Evolutionary conservation across 2,113 vertebrate genomes (phyloP).

Genomic region (Delphinapterus leucas): DNA sequence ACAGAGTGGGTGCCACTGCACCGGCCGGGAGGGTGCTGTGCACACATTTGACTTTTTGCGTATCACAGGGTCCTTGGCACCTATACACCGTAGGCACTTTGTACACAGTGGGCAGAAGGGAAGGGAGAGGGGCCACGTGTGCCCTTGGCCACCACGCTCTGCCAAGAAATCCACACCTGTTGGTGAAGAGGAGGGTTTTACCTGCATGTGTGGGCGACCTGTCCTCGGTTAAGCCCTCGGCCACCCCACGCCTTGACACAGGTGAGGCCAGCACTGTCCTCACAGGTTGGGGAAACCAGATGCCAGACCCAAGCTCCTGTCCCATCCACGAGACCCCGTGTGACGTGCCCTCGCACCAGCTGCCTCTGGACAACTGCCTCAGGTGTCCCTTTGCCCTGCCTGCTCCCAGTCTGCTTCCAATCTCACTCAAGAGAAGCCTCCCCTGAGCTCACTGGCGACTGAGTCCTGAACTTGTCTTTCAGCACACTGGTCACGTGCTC

Average conservation of each 20-base stretch:
- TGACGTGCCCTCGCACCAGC: not conserved
- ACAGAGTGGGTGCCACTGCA: not conserved
- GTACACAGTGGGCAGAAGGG: not conserved
- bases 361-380: not conserved
- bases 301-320: not conserved
- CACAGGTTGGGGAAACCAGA: not conserved
- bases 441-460: not conserved
- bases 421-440: not conserved
- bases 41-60: not conserved
- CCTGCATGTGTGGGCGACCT: too few relatives aligned
- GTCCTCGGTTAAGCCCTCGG: not conserved
- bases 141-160: not conserved
- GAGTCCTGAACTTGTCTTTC: not conserved
- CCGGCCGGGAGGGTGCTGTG: not conserved
- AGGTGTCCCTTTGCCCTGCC: not conserved
- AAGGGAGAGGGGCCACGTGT: not conserved
- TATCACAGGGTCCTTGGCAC: not conserved
- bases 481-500: not conserved
- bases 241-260: not conserved
- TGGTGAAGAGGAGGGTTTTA: not conserved
- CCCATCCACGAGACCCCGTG: rapidly evolving
- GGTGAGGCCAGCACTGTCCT: not conserved
- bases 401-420: not conserved
- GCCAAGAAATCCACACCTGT: not conserved
- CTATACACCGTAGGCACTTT: not conserved